Base-by-base conservation (phyloP, 1,140 invertebrate genomes). In the Spodoptera frugiperda region DNA sequence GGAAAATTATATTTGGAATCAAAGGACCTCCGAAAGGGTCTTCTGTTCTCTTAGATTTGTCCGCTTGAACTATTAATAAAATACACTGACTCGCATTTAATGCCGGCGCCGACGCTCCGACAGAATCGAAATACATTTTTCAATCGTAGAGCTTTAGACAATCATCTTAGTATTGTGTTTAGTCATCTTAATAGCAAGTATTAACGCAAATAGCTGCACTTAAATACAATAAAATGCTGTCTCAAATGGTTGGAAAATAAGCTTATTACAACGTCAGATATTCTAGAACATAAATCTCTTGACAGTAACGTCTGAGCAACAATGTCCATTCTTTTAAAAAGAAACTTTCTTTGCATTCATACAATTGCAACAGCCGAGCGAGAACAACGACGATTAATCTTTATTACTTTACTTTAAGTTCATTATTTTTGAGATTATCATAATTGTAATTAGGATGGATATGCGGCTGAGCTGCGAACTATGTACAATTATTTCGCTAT, bases 371-470 rank as follows among this genome's bases (percentile, higher is more conserved):
- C 48, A 65, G 30, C 48, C 59, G 33, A 39, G 9, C 30, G 49
- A 21, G 11, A 15, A 53, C 57, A 61, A 73, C 71, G 71, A 65
- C 59, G 72, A 63, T 75, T 75, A 75, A 54, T 19, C 59, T 65
- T 75, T 63, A 75, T 39, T 73, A 61, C 46, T 73, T 73, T 59
- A 73, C 21, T 67, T 49, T 25, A 67, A 70, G 33, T 82, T 75
- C 72, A 53, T 80, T 84, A 83, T 61, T 77, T 67, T 82, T 63
- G 77, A 82, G 78, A 79, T 82, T 82, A 86, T 55, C 81, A 80
- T 79, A 81, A 82, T 77, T 78, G 81, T 86, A 82, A 82, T 84
- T 85, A 91, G 89, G 89, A 92, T 90, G 90, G 90, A 92, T 92
- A 92, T 92, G 89, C 87, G 87, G 84, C 87, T 86, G 84, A 88